Percentiles rank a stretch among this genome's conserved stretches.
These are phyloP conservation scores for Macropus fuliginosus DNA, from an alignment of 2,797 vertebrate genomes.

Conservation along the genomic window DNA sequence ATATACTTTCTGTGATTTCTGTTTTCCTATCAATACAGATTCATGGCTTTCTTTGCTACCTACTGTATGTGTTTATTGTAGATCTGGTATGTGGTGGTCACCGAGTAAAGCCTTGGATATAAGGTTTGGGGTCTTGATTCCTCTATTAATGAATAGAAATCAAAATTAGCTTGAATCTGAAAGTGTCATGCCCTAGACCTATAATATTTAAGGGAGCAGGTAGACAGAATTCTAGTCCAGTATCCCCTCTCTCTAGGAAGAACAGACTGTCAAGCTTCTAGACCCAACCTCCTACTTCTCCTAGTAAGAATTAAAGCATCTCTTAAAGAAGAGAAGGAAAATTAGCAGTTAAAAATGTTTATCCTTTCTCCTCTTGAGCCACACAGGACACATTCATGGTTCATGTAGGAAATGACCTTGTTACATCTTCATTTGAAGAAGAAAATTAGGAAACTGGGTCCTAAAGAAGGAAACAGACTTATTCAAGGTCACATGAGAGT, in stretches of 20 bases:
- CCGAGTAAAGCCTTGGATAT: background rate
- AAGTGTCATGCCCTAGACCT: background rate
- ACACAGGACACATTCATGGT: background rate
- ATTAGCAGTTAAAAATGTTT: background rate
- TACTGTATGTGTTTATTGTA: background rate
- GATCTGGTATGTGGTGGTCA: background rate
- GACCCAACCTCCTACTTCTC: background rate
- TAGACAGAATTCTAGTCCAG: background rate
- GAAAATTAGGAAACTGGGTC: background rate
- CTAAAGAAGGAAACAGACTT: background rate
- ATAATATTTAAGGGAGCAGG: background rate
- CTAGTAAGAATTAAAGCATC: background rate
- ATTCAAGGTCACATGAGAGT: background rate
- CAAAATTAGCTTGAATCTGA: background rate
- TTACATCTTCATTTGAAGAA: background rate
- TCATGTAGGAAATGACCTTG: background rate
- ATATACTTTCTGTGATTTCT: background rate
- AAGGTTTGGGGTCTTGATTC: background rate
- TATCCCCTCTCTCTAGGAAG: background rate
- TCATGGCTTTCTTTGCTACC: background rate
- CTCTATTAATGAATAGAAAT: background rate
- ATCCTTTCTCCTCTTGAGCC: background rate
- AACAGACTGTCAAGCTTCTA: background rate
- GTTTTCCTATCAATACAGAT: background rate
- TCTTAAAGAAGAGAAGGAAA: background rate